Percentiles rank a stretch among this genome's conserved stretches.
Evolutionary conservation across 2,888 invertebrate species (phyloP).

Genomic region (Subacronicta megacephala): DNA sequence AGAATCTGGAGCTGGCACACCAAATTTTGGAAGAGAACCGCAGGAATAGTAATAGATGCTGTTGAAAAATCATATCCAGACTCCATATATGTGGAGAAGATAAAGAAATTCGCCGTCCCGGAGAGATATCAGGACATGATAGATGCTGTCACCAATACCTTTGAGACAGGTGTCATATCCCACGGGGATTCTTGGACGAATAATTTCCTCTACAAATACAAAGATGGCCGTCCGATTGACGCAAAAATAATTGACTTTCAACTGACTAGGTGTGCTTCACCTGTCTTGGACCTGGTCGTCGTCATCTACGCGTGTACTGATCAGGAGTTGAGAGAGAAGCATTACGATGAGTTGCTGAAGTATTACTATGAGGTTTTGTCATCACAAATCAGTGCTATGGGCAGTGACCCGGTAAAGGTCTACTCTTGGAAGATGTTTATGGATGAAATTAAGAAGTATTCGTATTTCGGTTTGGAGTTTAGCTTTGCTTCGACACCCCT

Average conservation of each 20-base stretch:
- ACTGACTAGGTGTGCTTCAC: slow-evolving; percentile 89
- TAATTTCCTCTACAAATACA: slow-evolving; percentile 91
- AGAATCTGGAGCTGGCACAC: slow-evolving; percentile 89
- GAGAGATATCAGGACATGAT: slow-evolving; percentile 86
- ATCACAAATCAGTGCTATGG: slow-evolving; percentile 87
- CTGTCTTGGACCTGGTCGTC: slow-evolving; percentile 90
- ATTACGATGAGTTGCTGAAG: slow-evolving; percentile 90
- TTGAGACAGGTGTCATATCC: slow-evolving; percentile 89
- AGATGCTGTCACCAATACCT: slow-evolving; percentile 73
- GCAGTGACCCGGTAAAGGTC: slow-evolving; percentile 89
- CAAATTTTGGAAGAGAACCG: slow-evolving; percentile 86
- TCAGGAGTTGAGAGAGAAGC: slow-evolving; percentile 85
- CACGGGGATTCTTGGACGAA: slow-evolving; percentile 94
- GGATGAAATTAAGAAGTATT: slow-evolving; percentile 89
- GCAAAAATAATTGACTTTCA: slow-evolving; percentile 93
- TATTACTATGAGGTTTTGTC: slow-evolving; percentile 90
- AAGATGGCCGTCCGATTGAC: slow-evolving; percentile 66
- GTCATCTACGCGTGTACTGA: slow-evolving; percentile 89
- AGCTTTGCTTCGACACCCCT: slow-evolving; percentile 90
- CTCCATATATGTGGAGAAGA: slow-evolving; percentile 88
- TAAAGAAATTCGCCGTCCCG: slow-evolving; percentile 87
- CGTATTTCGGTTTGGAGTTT: slow-evolving; percentile 89
- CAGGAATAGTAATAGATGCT: slow-evolving; percentile 90
- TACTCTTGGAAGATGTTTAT: slow-evolving; percentile 87
- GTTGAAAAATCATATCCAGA: slow-evolving; percentile 91